These are phyloP conservation scores for Helostoma temminkii DNA, from an alignment of 2,797 vertebrate species.

Conservation along the genomic window DNA sequence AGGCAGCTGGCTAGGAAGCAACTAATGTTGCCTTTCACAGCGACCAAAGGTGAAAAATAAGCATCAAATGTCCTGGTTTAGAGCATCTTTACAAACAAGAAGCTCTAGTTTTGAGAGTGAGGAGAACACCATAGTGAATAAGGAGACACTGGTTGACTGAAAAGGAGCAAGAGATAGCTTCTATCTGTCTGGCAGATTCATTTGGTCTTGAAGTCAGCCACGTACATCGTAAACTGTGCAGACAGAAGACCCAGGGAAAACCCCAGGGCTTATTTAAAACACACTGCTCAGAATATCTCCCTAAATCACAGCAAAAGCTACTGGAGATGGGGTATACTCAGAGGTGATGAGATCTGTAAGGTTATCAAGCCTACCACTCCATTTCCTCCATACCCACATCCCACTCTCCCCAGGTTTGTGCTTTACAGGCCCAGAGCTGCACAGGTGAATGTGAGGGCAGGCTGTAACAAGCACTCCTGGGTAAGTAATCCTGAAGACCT, in stretches of 20 bases:
- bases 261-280: conserved; percentile 69
- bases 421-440: too few species aligned
- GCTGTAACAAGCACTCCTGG: conserved; percentile 71
- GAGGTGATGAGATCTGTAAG: conserved; percentile 76
- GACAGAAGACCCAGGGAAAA: conserved; percentile 62
- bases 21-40: conserved; percentile 59
- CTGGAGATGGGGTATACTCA: conserved; percentile 55
- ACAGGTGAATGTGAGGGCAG: conserved; percentile 61
- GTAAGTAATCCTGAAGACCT: conserved; percentile 75
- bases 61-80: conserved; percentile 26
- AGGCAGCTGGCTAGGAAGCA: conserved; percentile 62
- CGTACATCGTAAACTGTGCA: conserved; percentile 68
- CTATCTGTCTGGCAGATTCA: conserved; percentile 45
- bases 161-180: conserved; percentile 42
- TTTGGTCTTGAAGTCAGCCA: conserved; percentile 65
- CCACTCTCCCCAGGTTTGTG: conserved; percentile 41
- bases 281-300: conserved; percentile 44
- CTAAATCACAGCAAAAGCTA: conserved; percentile 63
- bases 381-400: conserved; percentile 29
- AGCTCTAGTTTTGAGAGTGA: conserved; percentile 41
- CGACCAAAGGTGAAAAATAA: conserved; percentile 52
- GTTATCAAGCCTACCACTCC: conserved; percentile 66
- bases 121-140: conserved; percentile 35
- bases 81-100: conserved; percentile 33
- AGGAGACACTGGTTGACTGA: conserved; percentile 30